Conservation (phyloP, 2,113 vertebrate species). For the Hippocampus mohnikei region DNA sequence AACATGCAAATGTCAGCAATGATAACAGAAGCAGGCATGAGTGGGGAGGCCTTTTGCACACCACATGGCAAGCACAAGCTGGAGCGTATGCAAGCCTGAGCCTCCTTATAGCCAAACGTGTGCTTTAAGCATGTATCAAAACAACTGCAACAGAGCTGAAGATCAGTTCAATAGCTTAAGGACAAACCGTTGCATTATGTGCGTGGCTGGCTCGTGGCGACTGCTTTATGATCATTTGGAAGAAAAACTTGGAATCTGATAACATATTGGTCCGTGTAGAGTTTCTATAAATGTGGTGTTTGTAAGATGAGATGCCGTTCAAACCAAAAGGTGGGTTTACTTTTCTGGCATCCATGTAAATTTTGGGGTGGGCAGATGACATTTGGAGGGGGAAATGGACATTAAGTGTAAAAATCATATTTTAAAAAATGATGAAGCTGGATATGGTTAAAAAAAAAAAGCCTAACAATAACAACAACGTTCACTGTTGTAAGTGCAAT, state of each 20-base stretch:
- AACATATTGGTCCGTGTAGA: constrained; percentile 71
- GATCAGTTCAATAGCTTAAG: constrained; percentile 45
- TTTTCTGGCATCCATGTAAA: constrained; percentile 65
- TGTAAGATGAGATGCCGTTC: constrained; percentile 66
- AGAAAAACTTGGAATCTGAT: constrained; percentile 60
- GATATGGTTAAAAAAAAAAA: constrained; percentile 58
- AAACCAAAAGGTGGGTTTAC: constrained; percentile 46
- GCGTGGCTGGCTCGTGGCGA: constrained; percentile 64
- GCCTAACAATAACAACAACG: constrained; percentile 66
- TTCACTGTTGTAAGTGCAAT: constrained; percentile 89
- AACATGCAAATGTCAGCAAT: constrained; percentile 70
- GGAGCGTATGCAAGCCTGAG: constrained; percentile 52
- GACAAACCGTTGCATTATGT: constrained; percentile 45
- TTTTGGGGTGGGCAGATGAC: constrained; percentile 37
- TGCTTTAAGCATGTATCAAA: constrained; percentile 59
- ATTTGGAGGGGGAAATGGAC: constrained; percentile 41
- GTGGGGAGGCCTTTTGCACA: constrained; percentile 39
- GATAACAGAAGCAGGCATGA: constrained; percentile 19
- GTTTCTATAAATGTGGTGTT: constrained; percentile 79
- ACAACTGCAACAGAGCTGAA: constrained; percentile 34
- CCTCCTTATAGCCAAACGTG: constrained; percentile 59
- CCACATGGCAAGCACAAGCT: constrained; percentile 25
- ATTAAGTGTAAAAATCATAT: constrained; percentile 25
- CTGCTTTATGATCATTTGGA: constrained; percentile 52
- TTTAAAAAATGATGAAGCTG: constrained; percentile 21